Percentiles rank a stretch among this genome's conserved stretches.
These are phyloP conservation scores for Mareca penelope DNA, from an alignment of 2,797 vertebrate genomes.

Conservation along the genomic window DNA sequence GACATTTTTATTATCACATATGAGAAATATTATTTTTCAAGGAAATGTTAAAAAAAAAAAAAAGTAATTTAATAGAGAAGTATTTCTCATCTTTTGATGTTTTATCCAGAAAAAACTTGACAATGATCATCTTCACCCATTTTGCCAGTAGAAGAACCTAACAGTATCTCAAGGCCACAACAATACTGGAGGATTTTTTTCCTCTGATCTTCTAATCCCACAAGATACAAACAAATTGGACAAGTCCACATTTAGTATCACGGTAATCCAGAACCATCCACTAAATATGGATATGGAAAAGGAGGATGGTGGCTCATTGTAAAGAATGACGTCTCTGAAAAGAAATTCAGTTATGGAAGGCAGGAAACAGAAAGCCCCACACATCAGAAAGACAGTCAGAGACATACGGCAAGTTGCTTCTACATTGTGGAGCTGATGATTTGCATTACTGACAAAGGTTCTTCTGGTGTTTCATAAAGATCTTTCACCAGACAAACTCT, in stretches of 20 bases:
- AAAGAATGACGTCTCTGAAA: accelerated
- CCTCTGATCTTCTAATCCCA: not conserved
- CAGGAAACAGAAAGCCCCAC: not conserved
- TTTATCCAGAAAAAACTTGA: not conserved
- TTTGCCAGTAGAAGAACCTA: not conserved
- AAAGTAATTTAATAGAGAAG: not conserved
- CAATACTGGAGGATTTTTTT: accelerated
- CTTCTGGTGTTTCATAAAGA: not conserved
- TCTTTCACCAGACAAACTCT: not conserved
- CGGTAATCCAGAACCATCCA: not conserved
- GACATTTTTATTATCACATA: not conserved
- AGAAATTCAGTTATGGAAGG: not conserved
- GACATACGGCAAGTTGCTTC: accelerated
- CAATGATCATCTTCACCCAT: not conserved
- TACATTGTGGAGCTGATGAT: not conserved
- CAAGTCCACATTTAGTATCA: not conserved
- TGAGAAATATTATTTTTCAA: not conserved
- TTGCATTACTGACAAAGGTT: accelerated
- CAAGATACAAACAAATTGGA: not conserved
- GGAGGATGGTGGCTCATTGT: accelerated
- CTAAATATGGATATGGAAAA: not conserved
- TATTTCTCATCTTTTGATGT: not conserved
- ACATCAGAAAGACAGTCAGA: not conserved
- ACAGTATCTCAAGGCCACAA: not conserved
- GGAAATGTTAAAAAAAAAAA: not conserved